phyloP scores from a whole-genome alignment of 2,888 invertebrate species.

The Bombyx huttoni region DNA sequence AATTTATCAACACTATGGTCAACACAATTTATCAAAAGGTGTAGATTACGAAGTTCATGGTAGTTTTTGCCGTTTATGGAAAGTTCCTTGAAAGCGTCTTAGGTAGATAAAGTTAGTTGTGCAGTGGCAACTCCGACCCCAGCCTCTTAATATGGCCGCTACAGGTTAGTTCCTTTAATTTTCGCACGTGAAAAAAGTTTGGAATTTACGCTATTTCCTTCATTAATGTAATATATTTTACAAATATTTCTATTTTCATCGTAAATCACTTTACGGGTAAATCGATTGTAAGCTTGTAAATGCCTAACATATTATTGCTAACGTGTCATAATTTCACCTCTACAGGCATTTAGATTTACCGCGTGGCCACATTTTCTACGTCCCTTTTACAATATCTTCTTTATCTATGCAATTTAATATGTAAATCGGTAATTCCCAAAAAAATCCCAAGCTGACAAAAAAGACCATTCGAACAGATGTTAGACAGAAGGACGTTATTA shows the following conservation, averaged over 20 bases:
- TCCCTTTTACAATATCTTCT: slow-evolving; percentile 25
- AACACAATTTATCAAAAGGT: too few relatives aligned
- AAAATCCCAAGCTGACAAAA: neutral
- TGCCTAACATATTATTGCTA: slow-evolving; percentile 46
- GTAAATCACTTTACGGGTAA: slow-evolving; percentile 2
- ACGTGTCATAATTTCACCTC: slow-evolving; percentile 69
- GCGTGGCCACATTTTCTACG: slow-evolving; percentile 68
- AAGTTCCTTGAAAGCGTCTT: neutral
- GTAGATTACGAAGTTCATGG: too few relatives aligned
- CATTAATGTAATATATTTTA: slow-evolving; percentile 20
- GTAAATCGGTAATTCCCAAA: slow-evolving; percentile 4
- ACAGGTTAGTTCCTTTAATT: slow-evolving; percentile 76
- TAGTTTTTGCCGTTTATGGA: too few relatives aligned
- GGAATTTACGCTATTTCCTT: slow-evolving; percentile 20
- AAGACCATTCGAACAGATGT: slow-evolving; percentile 18
- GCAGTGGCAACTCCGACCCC: slow-evolving; percentile 61
- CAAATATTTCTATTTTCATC: slow-evolving; percentile 16
- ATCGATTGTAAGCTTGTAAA: slow-evolving; percentile 5
- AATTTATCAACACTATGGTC: too few relatives aligned
- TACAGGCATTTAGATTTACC: slow-evolving; percentile 70
- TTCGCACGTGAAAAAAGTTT: slow-evolving; percentile 62
- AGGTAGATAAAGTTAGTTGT: slow-evolving; percentile 12
- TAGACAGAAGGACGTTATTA: slow-evolving; percentile 23
- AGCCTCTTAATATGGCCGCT: slow-evolving; percentile 80
- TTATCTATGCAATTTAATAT: slow-evolving; percentile 14